Evolutionary conservation across 1,140 invertebrate genomes (phyloP).

Genomic region (Ctenoplectra terminalis): DNA sequence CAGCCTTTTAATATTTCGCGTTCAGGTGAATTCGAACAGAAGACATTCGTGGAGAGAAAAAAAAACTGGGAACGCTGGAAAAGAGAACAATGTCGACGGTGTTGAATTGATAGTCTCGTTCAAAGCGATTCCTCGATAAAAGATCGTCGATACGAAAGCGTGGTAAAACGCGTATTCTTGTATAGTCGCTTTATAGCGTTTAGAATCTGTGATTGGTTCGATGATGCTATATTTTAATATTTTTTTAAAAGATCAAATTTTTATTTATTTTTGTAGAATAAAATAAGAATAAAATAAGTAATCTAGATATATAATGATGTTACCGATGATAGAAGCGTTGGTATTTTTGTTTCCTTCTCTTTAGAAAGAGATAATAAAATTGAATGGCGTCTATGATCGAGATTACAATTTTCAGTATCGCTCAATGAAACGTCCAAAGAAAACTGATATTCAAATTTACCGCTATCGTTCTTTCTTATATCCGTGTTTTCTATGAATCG

Average conservation of each 20-base stretch:
- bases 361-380: too few species aligned
- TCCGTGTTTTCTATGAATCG: not conserved
- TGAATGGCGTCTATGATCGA: too few species aligned
- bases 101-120: not conserved
- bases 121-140: not conserved
- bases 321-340: too few species aligned
- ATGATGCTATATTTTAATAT: too few species aligned
- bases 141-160: not conserved
- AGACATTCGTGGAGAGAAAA: constrained; percentile 9
- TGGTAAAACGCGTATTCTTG: not conserved
- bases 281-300: too few species aligned
- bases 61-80: not conserved
- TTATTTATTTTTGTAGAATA: too few species aligned
- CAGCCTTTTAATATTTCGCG: constrained; percentile 35
- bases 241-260: too few species aligned
- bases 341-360: too few species aligned
- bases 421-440: too few species aligned
- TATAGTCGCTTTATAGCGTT: not conserved
- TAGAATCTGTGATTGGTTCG: not conserved
- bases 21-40: not conserved
- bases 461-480: not conserved
- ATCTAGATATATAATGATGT: too few species aligned
- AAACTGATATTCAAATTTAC: too few species aligned
- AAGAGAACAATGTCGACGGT: not conserved
- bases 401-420: too few species aligned